Base-by-base conservation (phyloP, 1,140 invertebrate genomes). In the Batillaria attramentaria region DNA sequence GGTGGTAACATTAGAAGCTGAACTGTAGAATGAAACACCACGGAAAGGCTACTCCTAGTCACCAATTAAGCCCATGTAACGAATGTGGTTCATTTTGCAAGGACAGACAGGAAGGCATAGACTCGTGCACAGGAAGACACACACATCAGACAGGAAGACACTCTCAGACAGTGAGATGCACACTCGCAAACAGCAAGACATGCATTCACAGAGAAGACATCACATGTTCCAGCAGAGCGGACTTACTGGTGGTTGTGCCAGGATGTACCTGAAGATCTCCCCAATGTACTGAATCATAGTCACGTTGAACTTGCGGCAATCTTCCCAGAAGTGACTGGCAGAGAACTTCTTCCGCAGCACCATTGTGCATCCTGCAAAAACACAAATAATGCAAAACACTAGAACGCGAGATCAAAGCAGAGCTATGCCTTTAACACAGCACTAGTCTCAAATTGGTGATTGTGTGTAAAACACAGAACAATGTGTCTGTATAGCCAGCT, bases 241-340 rank as follows among this genome's bases (percentile, higher is more conserved):
- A 73, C 81, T 18, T 80, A 88, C 87, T 82, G 83, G 78, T 20
- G 87, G 87, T 75, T 83, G 78, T 46, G 97, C 95, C 70, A 99
- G 90, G 35, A 99, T 93, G 91, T 99, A 99, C 31, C 98, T 94
- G 88, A 97, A 99, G 93, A 99, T 97, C 92, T 99, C 98, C 28
- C 98, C 98, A 88, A 99, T 99, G 88, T 99, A 99, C 88, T 99
- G 86, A 16, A 87, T 79, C 8, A 87, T 81, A 1, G 89, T 89
- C 4, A 86, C 85, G 46, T 87, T 81, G 79, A 88, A 74, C 78
- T 83, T 76, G 3, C 88, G 65, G 76, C 84, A 83, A 70, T 90
- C 89, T n/a, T 81, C 80, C 85, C 83, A 88, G 74, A 86, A 90
- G n/a, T 86, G 78, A 10, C 72, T 39, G 35, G 88, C 89, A 37